These are phyloP conservation scores for Anhinga anhinga DNA, from an alignment of 2,113 vertebrate genomes.

Conservation along the genomic window DNA sequence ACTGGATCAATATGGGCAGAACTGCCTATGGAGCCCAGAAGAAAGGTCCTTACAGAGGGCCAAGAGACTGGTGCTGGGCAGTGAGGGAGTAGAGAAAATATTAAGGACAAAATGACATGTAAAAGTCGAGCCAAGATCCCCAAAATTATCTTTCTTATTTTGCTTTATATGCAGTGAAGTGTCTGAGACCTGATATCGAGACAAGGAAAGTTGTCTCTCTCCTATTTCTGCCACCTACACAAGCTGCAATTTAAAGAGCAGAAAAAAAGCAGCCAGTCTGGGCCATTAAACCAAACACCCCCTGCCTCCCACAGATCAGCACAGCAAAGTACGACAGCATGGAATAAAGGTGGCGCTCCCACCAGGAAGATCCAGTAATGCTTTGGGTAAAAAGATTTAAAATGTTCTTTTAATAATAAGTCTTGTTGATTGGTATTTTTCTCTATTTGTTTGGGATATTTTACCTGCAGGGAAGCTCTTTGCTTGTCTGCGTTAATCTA, in stretches of 20 bases:
- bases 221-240: background rate
- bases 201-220: background rate
- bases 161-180: background rate
- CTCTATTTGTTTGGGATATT: background rate
- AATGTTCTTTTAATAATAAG: background rate
- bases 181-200: background rate
- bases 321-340: background rate
- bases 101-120: background rate
- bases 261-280: background rate
- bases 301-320: background rate
- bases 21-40: background rate
- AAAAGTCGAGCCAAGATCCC: background rate
- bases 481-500: slow-evolving; percentile 45
- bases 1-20: background rate
- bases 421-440: background rate
- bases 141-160: background rate
- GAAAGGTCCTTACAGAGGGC: background rate
- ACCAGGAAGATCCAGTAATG: background rate
- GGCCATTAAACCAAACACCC: background rate
- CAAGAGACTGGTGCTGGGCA: background rate
- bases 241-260: background rate
- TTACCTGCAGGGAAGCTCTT: slow-evolving; percentile 6
- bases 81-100: background rate
- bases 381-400: background rate
- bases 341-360: background rate